These are phyloP conservation scores for Esox masquinongy DNA, from an alignment of 2,797 vertebrate genomes.

Conservation along the genomic window DNA sequence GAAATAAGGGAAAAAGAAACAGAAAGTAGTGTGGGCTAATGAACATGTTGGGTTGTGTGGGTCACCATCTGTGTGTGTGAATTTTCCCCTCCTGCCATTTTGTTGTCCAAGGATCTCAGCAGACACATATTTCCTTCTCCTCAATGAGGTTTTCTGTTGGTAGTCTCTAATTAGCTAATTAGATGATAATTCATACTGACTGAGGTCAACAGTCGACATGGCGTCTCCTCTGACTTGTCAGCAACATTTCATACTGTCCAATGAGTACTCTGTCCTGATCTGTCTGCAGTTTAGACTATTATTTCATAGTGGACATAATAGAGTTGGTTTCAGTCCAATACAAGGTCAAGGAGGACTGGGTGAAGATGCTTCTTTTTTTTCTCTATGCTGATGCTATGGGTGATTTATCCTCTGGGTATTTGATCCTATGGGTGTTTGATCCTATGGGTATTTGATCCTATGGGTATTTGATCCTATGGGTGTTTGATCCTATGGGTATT, in stretches of 20 bases:
- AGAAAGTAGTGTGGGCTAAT: constrained; percentile 2
- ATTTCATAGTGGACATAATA: neutral
- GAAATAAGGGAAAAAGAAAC: neutral
- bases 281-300: neutral
- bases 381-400: neutral
- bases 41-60: constrained; percentile 4
- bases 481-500: neutral
- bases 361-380: neutral
- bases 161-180: neutral
- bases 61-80: constrained; percentile 9
- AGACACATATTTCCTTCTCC: neutral
- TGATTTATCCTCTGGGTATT: too few relatives aligned
- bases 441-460: neutral
- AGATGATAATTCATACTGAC: neutral
- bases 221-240: neutral
- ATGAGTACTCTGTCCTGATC: neutral
- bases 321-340: neutral
- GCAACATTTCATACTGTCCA: neutral
- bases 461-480: too few relatives aligned
- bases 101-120: neutral
- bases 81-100: neutral
- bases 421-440: too few relatives aligned
- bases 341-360: neutral
- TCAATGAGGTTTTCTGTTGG: neutral
- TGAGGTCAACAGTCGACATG: too few relatives aligned